phyloP scores from a whole-genome alignment of 2,113 vertebrate species.

The Sapayoa aenigma region DNA sequence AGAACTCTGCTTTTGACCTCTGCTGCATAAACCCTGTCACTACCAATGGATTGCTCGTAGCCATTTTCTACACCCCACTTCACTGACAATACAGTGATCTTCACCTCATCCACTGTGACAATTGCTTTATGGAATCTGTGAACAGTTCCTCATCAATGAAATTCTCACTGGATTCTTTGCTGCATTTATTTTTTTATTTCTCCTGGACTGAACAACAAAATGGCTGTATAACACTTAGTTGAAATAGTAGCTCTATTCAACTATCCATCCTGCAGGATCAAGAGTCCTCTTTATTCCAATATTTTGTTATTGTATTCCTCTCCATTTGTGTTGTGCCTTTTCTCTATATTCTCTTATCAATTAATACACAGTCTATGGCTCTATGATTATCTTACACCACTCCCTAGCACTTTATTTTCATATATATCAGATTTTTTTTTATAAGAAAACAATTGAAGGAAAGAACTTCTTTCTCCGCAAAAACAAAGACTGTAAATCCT shows the following conservation, averaged over 20 bases:
- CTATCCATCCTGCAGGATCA: not conserved
- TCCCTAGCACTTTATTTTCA: not conserved
- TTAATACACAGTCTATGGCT: fast-evolving
- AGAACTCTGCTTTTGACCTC: not conserved
- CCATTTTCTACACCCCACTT: not conserved
- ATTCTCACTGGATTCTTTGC: not conserved
- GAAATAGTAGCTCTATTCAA: not conserved
- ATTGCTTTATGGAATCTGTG: not conserved
- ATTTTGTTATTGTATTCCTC: not conserved
- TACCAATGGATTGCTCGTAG: not conserved
- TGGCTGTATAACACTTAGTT: not conserved
- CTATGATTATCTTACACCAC: fast-evolving
- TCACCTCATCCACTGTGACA: not conserved
- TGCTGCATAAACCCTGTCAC: not conserved
- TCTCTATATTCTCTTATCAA: not conserved
- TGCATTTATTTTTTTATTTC: not conserved
- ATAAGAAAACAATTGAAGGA: not conserved
- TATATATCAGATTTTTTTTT: not conserved
- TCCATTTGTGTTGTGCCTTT: not conserved
- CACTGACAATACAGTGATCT: not conserved
- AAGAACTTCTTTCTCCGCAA: not conserved
- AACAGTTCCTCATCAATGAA: not conserved
- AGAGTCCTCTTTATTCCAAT: not conserved
- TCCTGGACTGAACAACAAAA: not conserved
- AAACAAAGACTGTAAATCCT: not conserved